A percentile compares a stretch with the other conserved stretches of the same genome.
Conservation (phyloP, 2,888 invertebrate genomes). For the Apamea anceps region DNA sequence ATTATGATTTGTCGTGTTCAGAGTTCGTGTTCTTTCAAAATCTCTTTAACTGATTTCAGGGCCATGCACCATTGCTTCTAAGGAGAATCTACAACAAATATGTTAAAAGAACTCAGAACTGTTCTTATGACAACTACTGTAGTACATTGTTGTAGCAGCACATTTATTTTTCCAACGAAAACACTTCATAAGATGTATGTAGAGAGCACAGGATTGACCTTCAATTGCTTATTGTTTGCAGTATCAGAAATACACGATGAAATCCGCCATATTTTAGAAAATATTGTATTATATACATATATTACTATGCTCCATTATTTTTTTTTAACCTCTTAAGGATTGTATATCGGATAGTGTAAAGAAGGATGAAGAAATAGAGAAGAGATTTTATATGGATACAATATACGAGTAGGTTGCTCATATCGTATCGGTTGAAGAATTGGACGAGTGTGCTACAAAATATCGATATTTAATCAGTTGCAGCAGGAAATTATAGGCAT, state of each 20-base stretch:
- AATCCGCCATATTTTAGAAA: slow-evolving; percentile 24
- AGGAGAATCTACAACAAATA: neutral
- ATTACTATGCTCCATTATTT: slow-evolving; percentile 19
- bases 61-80: neutral
- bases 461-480: slow-evolving; percentile 27
- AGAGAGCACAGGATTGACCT: neutral
- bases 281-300: slow-evolving; percentile 24
- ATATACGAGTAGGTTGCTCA: neutral
- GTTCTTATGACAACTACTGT: neutral
- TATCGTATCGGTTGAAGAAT: neutral
- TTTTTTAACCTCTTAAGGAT: slow-evolving; percentile 22
- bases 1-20: slow-evolving; percentile 10
- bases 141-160: neutral
- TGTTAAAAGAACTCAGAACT: slow-evolving; percentile 6
- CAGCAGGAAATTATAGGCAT: slow-evolving; percentile 22
- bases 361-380: neutral
- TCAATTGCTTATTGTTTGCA: slow-evolving; percentile 6
- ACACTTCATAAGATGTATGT: slow-evolving; percentile 1
- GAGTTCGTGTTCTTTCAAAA: slow-evolving; percentile 8
- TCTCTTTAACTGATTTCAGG: neutral
- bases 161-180: slow-evolving; percentile 12
- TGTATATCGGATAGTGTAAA: neutral
- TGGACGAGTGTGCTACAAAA: slow-evolving; percentile 26
- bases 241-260: slow-evolving; percentile 23
- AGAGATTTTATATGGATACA: neutral